Conservation (phyloP, 2,888 invertebrate genomes). For the Hecatera dysodea region DNA sequence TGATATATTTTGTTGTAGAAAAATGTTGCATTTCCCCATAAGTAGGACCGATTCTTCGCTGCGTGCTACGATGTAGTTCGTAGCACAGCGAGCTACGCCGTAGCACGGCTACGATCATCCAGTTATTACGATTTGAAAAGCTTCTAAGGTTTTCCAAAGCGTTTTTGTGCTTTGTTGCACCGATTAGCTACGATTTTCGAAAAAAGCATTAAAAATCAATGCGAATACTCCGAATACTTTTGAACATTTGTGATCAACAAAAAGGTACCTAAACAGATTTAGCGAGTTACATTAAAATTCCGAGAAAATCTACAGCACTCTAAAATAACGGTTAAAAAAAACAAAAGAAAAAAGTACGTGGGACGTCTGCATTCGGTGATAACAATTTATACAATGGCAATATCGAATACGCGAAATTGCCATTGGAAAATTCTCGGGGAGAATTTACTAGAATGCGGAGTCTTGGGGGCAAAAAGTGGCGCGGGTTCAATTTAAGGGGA, state of each 20-base stretch:
- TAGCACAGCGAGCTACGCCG: constrained; percentile 4
- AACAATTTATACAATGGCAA: constrained; percentile 61
- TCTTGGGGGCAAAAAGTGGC: constrained; percentile 60
- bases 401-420: constrained; percentile 57
- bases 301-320: constrained; percentile 38
- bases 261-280: neutral
- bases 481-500: constrained; percentile 65
- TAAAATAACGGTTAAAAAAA: constrained; percentile 39
- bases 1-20: neutral
- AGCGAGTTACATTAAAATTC: constrained; percentile 48
- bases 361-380: constrained; percentile 56
- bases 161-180: neutral
- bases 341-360: constrained; percentile 35
- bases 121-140: neutral
- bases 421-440: constrained; percentile 44
- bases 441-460: constrained; percentile 45
- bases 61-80: neutral
- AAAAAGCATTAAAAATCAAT: constrained; percentile 9
- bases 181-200: neutral
- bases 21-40: no score
- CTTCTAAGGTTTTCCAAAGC: neutral
- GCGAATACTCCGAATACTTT: neutral
- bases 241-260: neutral
- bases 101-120: neutral
- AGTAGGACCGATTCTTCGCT: neutral